Evolutionary conservation across 2,797 vertebrate genomes (phyloP).

Genomic region (Lithobates pipiens): DNA sequence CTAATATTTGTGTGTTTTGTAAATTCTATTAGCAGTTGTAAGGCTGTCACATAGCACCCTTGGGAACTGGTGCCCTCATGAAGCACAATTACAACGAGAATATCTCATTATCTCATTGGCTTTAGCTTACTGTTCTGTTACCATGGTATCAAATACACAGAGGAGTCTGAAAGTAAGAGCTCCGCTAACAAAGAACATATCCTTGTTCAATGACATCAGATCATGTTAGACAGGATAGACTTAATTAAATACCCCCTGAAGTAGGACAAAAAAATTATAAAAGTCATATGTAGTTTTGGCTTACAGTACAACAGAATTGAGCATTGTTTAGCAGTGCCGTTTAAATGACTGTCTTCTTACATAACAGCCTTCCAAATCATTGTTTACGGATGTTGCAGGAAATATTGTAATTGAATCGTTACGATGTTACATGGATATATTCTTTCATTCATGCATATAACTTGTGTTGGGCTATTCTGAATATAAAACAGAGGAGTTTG

Average conservation of each 20-base stretch:
- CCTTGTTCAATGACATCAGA: slow-evolving; percentile 87
- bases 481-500: no score
- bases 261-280: slow-evolving; percentile 67
- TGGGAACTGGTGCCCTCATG: slow-evolving; percentile 82
- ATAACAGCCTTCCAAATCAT: no score
- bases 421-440: no score
- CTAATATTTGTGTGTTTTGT: slow-evolving; percentile 76
- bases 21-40: slow-evolving; percentile 80
- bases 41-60: slow-evolving; percentile 80
- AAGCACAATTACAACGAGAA: slow-evolving; percentile 86
- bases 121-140: slow-evolving; percentile 85
- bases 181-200: slow-evolving; percentile 85
- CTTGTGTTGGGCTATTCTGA: no score
- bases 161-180: slow-evolving; percentile 81
- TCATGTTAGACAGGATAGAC: slow-evolving; percentile 81
- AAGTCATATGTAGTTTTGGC: slow-evolving; percentile 53
- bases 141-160: slow-evolving; percentile 87
- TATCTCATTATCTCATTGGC: slow-evolving; percentile 87
- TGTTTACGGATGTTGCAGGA: no score
- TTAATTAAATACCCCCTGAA: slow-evolving; percentile 82
- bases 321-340: slow-evolving; percentile 27
- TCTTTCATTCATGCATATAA: no score
- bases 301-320: slow-evolving; percentile 10
- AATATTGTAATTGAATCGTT: no score
- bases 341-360: slow-evolving; percentile 39